A percentile compares a stretch with the other conserved stretches of the same genome.
These are phyloP conservation scores for Tipula confusa DNA, from an alignment of 2,888 invertebrate genomes.

Conservation along the genomic window DNA sequence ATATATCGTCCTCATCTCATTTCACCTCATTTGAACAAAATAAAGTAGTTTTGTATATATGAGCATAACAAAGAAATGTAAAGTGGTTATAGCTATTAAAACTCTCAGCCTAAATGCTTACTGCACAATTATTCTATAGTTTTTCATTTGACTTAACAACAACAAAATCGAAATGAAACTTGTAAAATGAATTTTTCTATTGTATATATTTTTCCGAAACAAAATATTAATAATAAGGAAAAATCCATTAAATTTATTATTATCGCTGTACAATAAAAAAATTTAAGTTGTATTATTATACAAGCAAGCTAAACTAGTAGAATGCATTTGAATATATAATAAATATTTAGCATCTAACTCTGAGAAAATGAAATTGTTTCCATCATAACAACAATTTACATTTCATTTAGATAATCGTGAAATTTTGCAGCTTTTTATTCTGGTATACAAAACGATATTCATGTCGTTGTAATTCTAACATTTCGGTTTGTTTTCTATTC, in stretches of 20 bases:
- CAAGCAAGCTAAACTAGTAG: not conserved
- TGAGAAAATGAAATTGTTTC: not conserved
- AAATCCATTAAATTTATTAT: slow-evolving; percentile 15
- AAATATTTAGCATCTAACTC: not conserved
- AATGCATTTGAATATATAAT: not conserved
- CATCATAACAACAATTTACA: not conserved
- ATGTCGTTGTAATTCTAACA: too few relatives aligned
- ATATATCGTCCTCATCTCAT: not conserved
- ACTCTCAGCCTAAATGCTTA: not conserved
- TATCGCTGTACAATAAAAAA: not conserved
- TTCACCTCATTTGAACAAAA: not conserved
- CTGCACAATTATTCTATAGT: not conserved
- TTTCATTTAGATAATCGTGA: not conserved
- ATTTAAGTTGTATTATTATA: not conserved
- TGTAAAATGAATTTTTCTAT: not conserved
- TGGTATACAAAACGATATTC: too few relatives aligned
- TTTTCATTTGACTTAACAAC: not conserved
- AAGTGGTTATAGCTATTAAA: not conserved
- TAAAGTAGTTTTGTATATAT: not conserved
- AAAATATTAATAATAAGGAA: not conserved
- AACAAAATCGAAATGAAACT: not conserved
- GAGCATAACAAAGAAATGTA: not conserved
- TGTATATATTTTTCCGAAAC: not conserved
- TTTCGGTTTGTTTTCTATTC: too few relatives aligned
- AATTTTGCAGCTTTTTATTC: too few relatives aligned